These are phyloP conservation scores for Ornithoptera alexandrae DNA, from an alignment of 2,888 invertebrate species.

Conservation along the genomic window DNA sequence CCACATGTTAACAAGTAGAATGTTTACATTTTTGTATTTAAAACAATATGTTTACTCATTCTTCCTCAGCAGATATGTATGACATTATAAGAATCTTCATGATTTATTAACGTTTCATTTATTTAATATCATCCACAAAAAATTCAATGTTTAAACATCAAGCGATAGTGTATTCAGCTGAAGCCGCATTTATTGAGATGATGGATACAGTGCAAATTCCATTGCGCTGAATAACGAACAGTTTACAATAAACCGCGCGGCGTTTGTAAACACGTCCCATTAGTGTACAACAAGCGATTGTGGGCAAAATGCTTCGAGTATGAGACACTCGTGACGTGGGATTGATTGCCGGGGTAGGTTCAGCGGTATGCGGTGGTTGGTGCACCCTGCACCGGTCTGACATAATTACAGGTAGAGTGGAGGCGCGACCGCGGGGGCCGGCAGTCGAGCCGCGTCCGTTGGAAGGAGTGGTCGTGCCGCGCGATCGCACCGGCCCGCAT, in stretches of 20 bases:
- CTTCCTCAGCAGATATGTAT: not conserved
- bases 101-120: slow-evolving; percentile 1
- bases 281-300: slow-evolving; percentile 14
- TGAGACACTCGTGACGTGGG: slow-evolving; percentile 13
- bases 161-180: not conserved
- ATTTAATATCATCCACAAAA: slow-evolving; percentile 10
- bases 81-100: slow-evolving; percentile 6
- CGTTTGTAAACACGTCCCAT: slow-evolving; percentile 25
- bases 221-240: not conserved
- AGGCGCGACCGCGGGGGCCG: slow-evolving; percentile 30
- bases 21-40: not conserved
- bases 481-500: slow-evolving; percentile 53
- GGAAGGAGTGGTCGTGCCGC: slow-evolving; percentile 50
- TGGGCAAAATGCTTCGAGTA: slow-evolving; percentile 12
- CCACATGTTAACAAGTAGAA: not conserved
- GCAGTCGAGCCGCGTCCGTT: slow-evolving; percentile 60
- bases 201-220: not conserved
- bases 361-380: slow-evolving; percentile 35
- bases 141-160: not conserved
- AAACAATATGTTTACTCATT: not conserved
- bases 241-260: not conserved
- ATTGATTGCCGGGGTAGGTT: slow-evolving; percentile 10
- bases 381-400: slow-evolving; percentile 57
- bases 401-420: slow-evolving; percentile 63
- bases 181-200: not conserved